Conservation (phyloP, 2,888 invertebrate genomes). For the Sarcophaga carnaria region DNA sequence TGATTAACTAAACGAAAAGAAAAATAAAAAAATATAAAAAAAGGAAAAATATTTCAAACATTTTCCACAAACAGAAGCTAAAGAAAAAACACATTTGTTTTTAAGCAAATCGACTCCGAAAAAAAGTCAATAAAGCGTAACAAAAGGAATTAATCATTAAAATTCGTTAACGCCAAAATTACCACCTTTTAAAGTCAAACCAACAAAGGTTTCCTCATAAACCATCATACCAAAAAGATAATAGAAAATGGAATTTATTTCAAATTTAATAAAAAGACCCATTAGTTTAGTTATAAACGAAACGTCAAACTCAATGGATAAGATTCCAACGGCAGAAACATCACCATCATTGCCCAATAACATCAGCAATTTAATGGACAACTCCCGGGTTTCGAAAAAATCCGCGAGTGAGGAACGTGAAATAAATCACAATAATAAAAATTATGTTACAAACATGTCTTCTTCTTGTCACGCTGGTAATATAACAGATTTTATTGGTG, state of each 20-base stretch:
- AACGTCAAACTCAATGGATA: slow-evolving; percentile 55
- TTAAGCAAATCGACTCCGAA: slow-evolving; percentile 34
- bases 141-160: slow-evolving; percentile 41
- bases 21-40: slow-evolving; percentile 15
- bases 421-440: slow-evolving; percentile 7
- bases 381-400: neutral
- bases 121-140: slow-evolving; percentile 64
- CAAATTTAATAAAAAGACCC: slow-evolving; percentile 80
- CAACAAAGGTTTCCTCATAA: slow-evolving; percentile 1
- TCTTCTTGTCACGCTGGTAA: slow-evolving; percentile 42
- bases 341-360: slow-evolving; percentile 52
- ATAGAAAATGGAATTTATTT: slow-evolving; percentile 79
- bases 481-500: slow-evolving; percentile 63
- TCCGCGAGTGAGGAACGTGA: slow-evolving; percentile 13
- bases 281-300: slow-evolving; percentile 75
- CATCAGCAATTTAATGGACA: slow-evolving; percentile 11
- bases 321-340: slow-evolving; percentile 7
- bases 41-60: slow-evolving; percentile 5
- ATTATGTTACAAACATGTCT: slow-evolving; percentile 37
- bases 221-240: neutral
- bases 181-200: slow-evolving; percentile 11
- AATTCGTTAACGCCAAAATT: slow-evolving; percentile 6
- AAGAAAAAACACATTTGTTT: slow-evolving; percentile 31
- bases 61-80: neutral
- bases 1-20: slow-evolving; percentile 54